Percentiles rank a stretch among this genome's conserved stretches.
Evolutionary conservation across 2,113 vertebrate species (phyloP).

Genomic region (Tichodroma muraria): DNA sequence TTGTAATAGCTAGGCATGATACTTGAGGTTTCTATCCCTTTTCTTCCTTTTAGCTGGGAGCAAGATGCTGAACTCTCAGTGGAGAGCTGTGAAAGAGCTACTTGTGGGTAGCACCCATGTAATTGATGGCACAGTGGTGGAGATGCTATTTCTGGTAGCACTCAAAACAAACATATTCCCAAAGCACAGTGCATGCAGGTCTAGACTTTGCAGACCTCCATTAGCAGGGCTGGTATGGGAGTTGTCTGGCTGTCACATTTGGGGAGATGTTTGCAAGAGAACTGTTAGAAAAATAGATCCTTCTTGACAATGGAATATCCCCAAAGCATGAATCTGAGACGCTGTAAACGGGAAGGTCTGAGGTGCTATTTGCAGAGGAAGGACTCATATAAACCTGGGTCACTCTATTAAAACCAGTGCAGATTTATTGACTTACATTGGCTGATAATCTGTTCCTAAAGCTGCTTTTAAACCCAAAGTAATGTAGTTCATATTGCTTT

Average conservation of each 20-base stretch:
- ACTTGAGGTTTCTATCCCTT: not conserved
- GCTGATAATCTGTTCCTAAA: not conserved
- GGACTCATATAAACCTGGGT: not conserved
- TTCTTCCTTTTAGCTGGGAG: not conserved
- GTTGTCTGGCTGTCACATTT: not conserved
- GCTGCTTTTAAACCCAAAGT: not conserved
- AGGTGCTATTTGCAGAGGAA: not conserved
- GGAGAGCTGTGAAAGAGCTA: not conserved
- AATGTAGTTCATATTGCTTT: not conserved
- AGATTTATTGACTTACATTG: not conserved
- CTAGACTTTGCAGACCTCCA: constrained; percentile 20
- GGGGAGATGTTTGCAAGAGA: not conserved
- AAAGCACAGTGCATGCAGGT: not conserved
- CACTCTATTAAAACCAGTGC: not conserved
- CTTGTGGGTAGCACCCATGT: not conserved
- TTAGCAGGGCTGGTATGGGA: not conserved
- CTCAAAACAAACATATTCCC: not conserved
- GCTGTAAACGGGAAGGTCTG: not conserved
- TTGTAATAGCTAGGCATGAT: not conserved
- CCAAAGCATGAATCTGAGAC: not conserved
- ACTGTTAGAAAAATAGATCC: not conserved
- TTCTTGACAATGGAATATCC: not conserved
- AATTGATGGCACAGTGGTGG: not conserved
- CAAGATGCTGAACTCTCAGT: not conserved
- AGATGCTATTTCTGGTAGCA: not conserved